Percentiles rank a stretch among this genome's conserved stretches.
Evolutionary conservation across 2,888 invertebrate genomes (phyloP).

Genomic region (Brassicogethes aeneus): DNA sequence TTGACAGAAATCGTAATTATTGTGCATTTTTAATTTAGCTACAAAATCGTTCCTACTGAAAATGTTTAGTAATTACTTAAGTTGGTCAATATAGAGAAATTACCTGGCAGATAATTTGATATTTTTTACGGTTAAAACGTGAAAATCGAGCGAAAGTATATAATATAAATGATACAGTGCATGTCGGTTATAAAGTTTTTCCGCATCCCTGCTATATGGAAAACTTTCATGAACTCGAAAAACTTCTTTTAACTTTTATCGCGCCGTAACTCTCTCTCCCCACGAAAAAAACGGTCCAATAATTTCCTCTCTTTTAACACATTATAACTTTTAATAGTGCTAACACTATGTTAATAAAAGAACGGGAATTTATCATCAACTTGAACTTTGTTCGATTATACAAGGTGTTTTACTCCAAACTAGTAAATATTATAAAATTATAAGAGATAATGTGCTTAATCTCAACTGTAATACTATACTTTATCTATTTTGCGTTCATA

Average conservation of each 20-base stretch:
- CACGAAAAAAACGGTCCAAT: constrained; percentile 16
- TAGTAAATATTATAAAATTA: not conserved
- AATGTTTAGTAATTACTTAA: too few relatives aligned
- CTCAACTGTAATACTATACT: too few relatives aligned
- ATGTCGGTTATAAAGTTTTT: constrained; percentile 18
- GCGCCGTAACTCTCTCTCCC: constrained; percentile 16
- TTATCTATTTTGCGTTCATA: too few relatives aligned
- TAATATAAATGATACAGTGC: constrained; percentile 25
- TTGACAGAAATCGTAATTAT: too few relatives aligned
- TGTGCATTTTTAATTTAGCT: too few relatives aligned
- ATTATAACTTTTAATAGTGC: constrained; percentile 17
- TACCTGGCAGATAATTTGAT: too few relatives aligned
- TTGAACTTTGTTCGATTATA: not conserved
- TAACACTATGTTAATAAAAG: constrained; percentile 12
- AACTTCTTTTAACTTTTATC: constrained; percentile 17
- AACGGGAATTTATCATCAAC: not conserved
- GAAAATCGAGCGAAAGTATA: constrained; percentile 20
- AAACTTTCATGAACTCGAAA: constrained; percentile 23
- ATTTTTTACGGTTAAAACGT: too few relatives aligned
- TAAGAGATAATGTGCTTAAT: not conserved
- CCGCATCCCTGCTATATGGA: constrained; percentile 17
- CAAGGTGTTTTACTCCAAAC: not conserved
- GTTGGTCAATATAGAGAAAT: too few relatives aligned
- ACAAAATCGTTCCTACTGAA: too few relatives aligned
- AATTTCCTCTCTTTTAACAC: constrained; percentile 21